phyloP scores from a whole-genome alignment of 2,888 invertebrate genomes.

The Caenorhabditis sp. region DNA sequence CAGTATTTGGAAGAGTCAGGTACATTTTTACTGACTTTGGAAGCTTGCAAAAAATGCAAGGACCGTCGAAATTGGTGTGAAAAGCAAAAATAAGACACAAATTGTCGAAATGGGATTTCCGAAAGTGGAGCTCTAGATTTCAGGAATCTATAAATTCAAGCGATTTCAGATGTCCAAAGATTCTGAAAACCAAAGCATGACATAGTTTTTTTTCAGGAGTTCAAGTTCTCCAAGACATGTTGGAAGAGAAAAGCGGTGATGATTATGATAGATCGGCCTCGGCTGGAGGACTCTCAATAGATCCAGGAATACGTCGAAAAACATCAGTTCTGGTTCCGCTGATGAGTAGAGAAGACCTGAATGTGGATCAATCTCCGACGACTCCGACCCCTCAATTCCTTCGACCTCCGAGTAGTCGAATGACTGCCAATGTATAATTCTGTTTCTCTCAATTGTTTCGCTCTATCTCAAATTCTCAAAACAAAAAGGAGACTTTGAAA shows the following conservation, averaged over 20 bases:
- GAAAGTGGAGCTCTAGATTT: too few relatives aligned
- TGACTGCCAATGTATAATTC: conserved; percentile 42
- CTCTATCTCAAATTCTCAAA: not conserved
- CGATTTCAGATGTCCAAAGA: not conserved
- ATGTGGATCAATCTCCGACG: conserved; percentile 36
- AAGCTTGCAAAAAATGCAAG: too few relatives aligned
- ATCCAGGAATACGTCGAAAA: conserved; percentile 71
- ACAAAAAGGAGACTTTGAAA: not conserved
- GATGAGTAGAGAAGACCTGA: conserved; percentile 76
- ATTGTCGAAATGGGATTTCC: too few relatives aligned
- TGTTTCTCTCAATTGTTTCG: not conserved
- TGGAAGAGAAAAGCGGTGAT: conserved; percentile 55
- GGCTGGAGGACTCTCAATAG: conserved; percentile 65
- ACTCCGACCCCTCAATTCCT: conserved; percentile 64
- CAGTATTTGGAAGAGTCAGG: conserved; percentile 75
- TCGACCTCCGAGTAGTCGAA: conserved; percentile 70
- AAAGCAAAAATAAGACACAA: too few relatives aligned
- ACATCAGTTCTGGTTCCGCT: conserved; percentile 80
- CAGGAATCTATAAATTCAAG: too few relatives aligned
- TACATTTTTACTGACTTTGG: conserved; percentile 7
- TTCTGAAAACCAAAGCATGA: not conserved
- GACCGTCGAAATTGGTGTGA: too few relatives aligned
- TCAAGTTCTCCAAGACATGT: conserved; percentile 40
- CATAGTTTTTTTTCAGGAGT: conserved; percentile 38
- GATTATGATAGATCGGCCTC: conserved; percentile 67